Conservation (phyloP, 1,140 invertebrate species). For the Magallana gigas region DNA sequence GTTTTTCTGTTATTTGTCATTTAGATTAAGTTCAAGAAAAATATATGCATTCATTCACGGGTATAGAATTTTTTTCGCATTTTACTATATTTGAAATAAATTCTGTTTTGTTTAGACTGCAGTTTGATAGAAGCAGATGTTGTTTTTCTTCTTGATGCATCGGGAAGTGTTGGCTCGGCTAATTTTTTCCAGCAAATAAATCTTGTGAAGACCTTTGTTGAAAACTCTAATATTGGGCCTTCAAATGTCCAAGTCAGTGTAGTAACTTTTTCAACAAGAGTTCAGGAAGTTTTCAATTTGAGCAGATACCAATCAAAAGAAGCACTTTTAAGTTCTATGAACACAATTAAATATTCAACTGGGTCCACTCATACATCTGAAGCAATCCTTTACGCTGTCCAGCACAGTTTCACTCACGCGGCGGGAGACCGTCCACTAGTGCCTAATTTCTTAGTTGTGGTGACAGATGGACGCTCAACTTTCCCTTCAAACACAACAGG, state of each 20-base stretch:
- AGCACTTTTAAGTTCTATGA: conserved; percentile 36
- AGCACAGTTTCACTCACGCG: conserved; percentile 37
- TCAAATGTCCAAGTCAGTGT: conserved; percentile 57
- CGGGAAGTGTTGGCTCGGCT: conserved; percentile 45
- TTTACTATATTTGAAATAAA: background rate
- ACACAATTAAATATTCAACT: conserved; percentile 34
- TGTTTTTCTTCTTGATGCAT: conserved; percentile 61
- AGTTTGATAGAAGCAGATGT: conserved; percentile 53
- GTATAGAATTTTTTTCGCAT: too few species aligned
- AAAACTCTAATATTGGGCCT: conserved; percentile 54
- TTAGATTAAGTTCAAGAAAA: too few species aligned
- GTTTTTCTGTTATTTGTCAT: too few species aligned
- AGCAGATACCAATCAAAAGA: conserved; percentile 41
- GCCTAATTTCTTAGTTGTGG: conserved; percentile 54
- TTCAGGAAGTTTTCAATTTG: conserved; percentile 45
- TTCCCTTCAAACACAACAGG: conserved; percentile 31
- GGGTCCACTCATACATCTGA: conserved; percentile 54
- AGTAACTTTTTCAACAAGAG: conserved; percentile 32
- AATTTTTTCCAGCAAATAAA: conserved; percentile 58
- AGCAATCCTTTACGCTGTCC: conserved; percentile 44
- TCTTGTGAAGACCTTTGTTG: conserved; percentile 58
- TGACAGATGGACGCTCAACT: conserved; percentile 59
- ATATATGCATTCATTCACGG: too few species aligned
- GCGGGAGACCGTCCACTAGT: conserved; percentile 50
- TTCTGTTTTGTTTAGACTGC: conserved; percentile 39